These are phyloP conservation scores for Typhlomys cinereus DNA, from an alignment of 2,113 vertebrate genomes.

Conservation along the genomic window DNA sequence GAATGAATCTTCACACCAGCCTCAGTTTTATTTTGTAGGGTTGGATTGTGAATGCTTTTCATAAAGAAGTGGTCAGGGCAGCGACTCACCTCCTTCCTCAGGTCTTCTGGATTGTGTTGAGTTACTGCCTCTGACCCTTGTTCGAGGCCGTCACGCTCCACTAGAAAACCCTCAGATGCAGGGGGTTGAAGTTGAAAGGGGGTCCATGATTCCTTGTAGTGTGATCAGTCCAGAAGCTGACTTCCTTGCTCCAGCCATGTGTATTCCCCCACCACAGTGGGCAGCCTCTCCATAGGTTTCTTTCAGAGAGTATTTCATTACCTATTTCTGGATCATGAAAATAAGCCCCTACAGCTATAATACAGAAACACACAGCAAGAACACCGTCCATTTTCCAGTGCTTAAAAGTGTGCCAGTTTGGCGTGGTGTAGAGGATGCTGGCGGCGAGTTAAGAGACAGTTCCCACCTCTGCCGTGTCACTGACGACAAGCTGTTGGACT, in stretches of 20 bases:
- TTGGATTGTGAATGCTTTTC: not conserved
- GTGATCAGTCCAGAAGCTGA: not conserved
- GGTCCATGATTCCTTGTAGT: not conserved
- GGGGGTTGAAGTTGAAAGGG: not conserved
- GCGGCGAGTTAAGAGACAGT: not conserved
- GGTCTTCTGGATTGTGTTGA: not conserved
- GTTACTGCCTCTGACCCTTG: not conserved
- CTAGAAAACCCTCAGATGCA: not conserved
- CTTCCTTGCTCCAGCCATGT: not conserved
- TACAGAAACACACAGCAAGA: not conserved
- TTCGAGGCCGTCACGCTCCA: not conserved
- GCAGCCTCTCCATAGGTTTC: slow-evolving; percentile 27
- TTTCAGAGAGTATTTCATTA: slow-evolving; percentile 45
- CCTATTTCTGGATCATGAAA: slow-evolving; percentile 45
- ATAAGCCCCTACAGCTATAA: slow-evolving; percentile 27
- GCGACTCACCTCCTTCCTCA: not conserved
- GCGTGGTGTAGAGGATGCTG: not conserved
- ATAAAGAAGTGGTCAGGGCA: not conserved
- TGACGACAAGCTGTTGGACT: slow-evolving; percentile 53
- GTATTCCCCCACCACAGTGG: not conserved
- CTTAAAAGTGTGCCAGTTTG: slow-evolving; percentile 5
- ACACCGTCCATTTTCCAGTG: not conserved
- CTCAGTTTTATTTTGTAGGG: not conserved
- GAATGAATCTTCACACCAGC: not conserved
- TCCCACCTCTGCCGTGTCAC: not conserved